Evolutionary conservation across 1,140 invertebrate species (phyloP).

Genomic region (Armadillidium nasatum): DNA sequence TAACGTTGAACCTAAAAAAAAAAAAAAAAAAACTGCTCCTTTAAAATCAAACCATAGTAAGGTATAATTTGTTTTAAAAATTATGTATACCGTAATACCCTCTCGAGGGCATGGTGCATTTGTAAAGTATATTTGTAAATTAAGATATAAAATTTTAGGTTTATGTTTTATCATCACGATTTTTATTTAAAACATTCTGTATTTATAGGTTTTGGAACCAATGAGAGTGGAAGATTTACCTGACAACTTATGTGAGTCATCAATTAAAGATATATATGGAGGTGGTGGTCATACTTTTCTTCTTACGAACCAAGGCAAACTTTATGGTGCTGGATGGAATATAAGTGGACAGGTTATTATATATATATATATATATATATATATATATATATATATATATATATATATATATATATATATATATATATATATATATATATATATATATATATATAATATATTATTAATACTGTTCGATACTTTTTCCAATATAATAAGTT

Average conservation of each 20-base stretch:
- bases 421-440: not conserved
- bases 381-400: not conserved
- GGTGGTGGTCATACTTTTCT: not conserved
- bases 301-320: not conserved
- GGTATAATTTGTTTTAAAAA: too few species aligned
- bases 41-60: too few species aligned
- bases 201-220: slow-evolving; percentile 1
- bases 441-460: not conserved
- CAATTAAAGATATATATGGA: not conserved
- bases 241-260: not conserved
- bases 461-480: too few species aligned
- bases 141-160: too few species aligned
- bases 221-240: not conserved
- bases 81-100: too few species aligned
- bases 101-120: too few species aligned
- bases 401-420: slow-evolving; percentile 1
- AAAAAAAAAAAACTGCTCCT: too few species aligned
- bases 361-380: not conserved
- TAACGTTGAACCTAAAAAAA: too few species aligned
- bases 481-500: too few species aligned
- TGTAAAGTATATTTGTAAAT: too few species aligned
- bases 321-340: slow-evolving; percentile 9
- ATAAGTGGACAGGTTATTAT: not conserved
- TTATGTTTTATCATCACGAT: too few species aligned
- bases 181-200: not conserved